A percentile compares a stretch with the other conserved stretches of the same genome.
Evolutionary conservation across 2,113 vertebrate species (phyloP).

Genomic region (Pterophyllum scalare): DNA sequence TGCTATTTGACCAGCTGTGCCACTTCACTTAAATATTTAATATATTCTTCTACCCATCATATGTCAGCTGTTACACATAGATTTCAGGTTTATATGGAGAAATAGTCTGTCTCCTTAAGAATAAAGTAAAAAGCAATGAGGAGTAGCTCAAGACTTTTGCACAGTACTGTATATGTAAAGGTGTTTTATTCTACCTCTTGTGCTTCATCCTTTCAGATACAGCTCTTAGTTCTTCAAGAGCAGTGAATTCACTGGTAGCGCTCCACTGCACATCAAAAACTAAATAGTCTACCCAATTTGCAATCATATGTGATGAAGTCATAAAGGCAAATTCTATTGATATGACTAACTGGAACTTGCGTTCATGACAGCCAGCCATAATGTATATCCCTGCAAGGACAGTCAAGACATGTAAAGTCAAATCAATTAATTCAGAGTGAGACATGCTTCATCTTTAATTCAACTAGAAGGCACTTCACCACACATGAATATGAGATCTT

Average conservation of each 20-base stretch:
- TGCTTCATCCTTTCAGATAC: background rate
- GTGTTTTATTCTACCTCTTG: background rate
- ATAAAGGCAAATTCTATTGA: background rate
- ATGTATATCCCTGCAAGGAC: background rate
- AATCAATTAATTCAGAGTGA: constrained; percentile 7
- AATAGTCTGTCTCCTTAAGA: no score
- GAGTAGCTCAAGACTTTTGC: background rate
- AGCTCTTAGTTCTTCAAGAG: background rate
- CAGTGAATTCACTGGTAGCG: background rate
- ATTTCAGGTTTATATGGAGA: no score
- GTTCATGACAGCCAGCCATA: background rate
- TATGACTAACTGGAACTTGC: background rate
- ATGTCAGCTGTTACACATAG: no score
- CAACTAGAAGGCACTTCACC: constrained; percentile 14
- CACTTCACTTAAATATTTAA: background rate
- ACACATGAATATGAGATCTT: constrained; percentile 23
- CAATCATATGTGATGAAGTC: background rate
- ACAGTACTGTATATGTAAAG: background rate
- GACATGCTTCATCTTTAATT: constrained; percentile 38
- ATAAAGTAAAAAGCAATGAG: background rate
- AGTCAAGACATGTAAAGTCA: background rate
- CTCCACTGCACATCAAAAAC: background rate
- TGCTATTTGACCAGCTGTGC: background rate
- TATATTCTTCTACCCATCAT: no score
- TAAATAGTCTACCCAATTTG: background rate